Evolutionary conservation across 2,888 invertebrate genomes (phyloP), one percentile per base, ranked within the genome.

Genomic region (Philereme transversata): DNA sequence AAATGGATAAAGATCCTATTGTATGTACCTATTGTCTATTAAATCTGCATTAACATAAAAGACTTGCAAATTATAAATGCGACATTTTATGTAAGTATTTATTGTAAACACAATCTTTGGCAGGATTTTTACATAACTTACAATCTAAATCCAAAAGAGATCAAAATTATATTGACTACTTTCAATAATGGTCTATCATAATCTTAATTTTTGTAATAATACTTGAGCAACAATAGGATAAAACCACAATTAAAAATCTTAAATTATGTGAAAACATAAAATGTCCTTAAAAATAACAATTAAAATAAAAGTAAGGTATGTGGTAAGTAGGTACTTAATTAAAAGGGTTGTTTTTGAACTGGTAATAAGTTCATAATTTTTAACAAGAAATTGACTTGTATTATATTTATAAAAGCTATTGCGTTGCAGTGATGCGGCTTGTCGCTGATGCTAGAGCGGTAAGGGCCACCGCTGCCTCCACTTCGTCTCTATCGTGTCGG

Each of bases 401-500:
- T 4, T n/a, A n/a, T 33, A 9, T 10, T 40, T 33, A 4, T 41
- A 35, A 33, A 33, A 41, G 33, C 46, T 58, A 62, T 22, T 60
- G 68, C n/a, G 59, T 63, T 3, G 87, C 82, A 35, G 82, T 78
- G n/a, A 88, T 70, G 34, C 88, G 82, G 57, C 74, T 82, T 5
- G 84, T 76, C 5, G 88, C 87, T 35, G 92, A 87, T 3, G 96
- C 95, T 64, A 96, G 83, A 55, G 94, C 93, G 0, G 96, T 96
- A 5, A 96, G 86, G 0, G 96, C 96, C 65, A 96, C 95, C 0
- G 96, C 96, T 0, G 96, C 96, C 77, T 96, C 96, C 33, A 96
- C 90, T 78, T 96, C 96, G 76, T 96, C 96, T 71, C 94, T 93
- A 56, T 95, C 95, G 78, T 96, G 95, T 55, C 83, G 80, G 4